Evolutionary conservation across 2,113 vertebrate genomes (phyloP).

Genomic region (Onychostoma macrolepis): DNA sequence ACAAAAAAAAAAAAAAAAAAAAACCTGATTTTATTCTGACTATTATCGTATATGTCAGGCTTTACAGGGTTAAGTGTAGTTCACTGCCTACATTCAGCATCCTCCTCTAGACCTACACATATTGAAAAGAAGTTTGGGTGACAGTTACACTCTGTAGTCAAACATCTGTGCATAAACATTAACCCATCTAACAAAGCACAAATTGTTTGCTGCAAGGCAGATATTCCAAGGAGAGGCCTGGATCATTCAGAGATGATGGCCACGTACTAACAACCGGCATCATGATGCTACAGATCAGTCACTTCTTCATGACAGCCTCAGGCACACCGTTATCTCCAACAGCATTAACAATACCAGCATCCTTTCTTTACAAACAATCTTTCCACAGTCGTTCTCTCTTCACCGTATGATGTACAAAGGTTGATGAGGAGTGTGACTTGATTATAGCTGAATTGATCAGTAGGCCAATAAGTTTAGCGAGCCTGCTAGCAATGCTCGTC

Average conservation of each 20-base stretch:
- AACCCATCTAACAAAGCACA: not conserved
- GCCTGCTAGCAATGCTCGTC: not conserved
- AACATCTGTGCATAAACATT: not conserved
- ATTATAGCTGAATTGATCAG: not conserved
- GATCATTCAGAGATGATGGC: not conserved
- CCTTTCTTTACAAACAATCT: not conserved
- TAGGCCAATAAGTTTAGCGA: not conserved
- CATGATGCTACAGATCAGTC: not conserved
- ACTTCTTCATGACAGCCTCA: not conserved
- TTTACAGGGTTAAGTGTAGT: not conserved
- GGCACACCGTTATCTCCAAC: not conserved
- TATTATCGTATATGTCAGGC: not conserved
- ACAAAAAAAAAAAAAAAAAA: too few species aligned
- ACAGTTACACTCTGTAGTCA: not conserved
- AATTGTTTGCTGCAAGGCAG: not conserved
- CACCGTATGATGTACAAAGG: not conserved
- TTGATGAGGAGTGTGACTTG: not conserved
- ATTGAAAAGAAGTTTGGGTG: not conserved
- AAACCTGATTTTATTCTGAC: too few species aligned
- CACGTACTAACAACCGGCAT: slow-evolving; percentile 11
- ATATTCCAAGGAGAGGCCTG: not conserved
- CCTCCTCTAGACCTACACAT: not conserved
- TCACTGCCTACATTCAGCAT: not conserved
- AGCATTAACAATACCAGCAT: not conserved
- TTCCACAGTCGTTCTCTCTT: not conserved